These are phyloP conservation scores for Syrista parreyssii DNA, from an alignment of 2,888 invertebrate species.

Conservation along the genomic window DNA sequence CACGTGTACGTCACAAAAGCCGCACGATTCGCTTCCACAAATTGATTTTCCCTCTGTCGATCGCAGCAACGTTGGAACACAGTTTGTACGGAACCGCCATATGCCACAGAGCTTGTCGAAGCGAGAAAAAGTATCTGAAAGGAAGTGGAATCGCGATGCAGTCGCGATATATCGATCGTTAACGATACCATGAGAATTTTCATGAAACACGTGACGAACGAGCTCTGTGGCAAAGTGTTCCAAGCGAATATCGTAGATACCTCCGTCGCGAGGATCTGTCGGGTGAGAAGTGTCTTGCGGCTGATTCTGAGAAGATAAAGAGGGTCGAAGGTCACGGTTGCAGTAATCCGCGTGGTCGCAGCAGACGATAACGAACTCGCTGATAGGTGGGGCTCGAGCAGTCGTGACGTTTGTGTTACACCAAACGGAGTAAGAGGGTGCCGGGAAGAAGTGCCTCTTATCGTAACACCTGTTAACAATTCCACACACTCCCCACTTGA, in stretches of 20 bases:
- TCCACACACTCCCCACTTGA: slow-evolving; percentile 26
- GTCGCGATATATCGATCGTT: neutral
- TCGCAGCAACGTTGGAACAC: neutral
- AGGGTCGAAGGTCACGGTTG: slow-evolving; percentile 77
- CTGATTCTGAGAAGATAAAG: slow-evolving; percentile 45
- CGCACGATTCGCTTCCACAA: neutral
- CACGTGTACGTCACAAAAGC: neutral
- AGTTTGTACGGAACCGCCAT: neutral
- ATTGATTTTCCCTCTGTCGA: neutral
- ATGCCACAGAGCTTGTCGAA: neutral
- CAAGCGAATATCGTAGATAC: slow-evolving; percentile 37
- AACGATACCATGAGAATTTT: neutral
- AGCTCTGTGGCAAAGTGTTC: neutral
- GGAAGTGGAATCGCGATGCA: neutral
- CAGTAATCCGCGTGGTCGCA: slow-evolving; percentile 81
- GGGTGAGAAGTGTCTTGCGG: slow-evolving; percentile 48
- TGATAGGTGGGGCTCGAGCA: slow-evolving; percentile 60
- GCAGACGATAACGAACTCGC: slow-evolving; percentile 82
- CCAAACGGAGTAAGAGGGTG: slow-evolving; percentile 57
- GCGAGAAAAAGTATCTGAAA: neutral
- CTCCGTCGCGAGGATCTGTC: slow-evolving; percentile 54
- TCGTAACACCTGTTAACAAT: slow-evolving; percentile 64
- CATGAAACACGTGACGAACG: neutral
- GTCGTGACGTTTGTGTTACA: slow-evolving; percentile 53
- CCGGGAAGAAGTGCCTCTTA: slow-evolving; percentile 62